Conservation (phyloP, 1,140 invertebrate genomes). For the Aphis craccivora region DNA sequence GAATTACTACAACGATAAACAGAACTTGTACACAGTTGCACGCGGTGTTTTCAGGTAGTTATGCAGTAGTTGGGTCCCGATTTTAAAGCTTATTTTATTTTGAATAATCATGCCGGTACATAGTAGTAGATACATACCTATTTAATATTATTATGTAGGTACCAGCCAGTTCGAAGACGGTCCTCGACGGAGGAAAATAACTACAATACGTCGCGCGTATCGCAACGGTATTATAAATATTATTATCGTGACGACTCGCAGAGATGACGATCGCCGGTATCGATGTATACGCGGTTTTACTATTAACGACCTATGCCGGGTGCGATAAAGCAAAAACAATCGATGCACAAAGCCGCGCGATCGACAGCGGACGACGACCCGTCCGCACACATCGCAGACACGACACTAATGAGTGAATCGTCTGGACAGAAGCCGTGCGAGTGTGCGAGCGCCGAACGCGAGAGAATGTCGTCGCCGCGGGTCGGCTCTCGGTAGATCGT, state of each 20-base stretch:
- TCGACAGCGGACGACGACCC: neutral
- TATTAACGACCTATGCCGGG: neutral
- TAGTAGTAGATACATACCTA: no score
- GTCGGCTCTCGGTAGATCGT: slow-evolving; percentile 18
- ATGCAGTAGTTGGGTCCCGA: neutral
- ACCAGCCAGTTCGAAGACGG: neutral
- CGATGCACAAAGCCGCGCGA: neutral
- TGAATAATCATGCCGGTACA: neutral
- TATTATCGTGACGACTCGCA: neutral
- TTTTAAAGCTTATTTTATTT: neutral
- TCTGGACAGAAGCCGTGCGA: neutral
- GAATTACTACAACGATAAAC: no score
- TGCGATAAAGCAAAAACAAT: neutral
- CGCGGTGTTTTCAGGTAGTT: neutral
- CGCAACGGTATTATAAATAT: neutral
- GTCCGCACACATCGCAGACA: neutral
- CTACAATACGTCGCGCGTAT: no score
- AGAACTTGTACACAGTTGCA: no score
- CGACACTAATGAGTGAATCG: neutral
- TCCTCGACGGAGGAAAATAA: no score
- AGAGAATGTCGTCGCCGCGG: neutral
- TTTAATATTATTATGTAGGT: no score
- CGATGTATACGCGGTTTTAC: neutral
- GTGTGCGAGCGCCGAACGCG: neutral
- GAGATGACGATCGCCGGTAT: neutral